Evolutionary conservation across 2,888 invertebrate genomes (phyloP), one percentile per base, ranked within the genome.

Genomic region (Altica lythri): DNA sequence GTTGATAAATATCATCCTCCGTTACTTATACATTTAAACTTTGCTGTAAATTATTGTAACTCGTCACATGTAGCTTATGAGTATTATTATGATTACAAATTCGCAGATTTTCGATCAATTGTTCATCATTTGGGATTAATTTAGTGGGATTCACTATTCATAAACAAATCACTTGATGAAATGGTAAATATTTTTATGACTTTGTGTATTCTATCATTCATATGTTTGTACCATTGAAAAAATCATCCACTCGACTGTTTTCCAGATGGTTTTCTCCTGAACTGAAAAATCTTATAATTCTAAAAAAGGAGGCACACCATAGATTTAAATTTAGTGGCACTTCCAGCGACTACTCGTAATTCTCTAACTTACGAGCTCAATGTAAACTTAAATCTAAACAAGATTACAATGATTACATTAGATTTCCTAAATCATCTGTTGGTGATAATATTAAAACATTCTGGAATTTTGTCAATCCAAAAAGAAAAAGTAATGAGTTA

Each of bases 311-410:
- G 25, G 25, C 25, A 6, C 25, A 30, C 30, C 30, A 5, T 30
- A 30, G 12, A 12, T 30, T 30, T 30, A 30, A 30, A 30, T 30
- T 12, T 12, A 30, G 5, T 10, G 12, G 30, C 4, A 4, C 30
- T 30, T 9, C 30, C n/a, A 12, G 10, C 4, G 30, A 30, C 12
- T 30, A 30, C 12, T 4, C n/a, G 30, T 6, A 6, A 12, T 30
- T 30, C 12, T 30, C 30, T 30, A 12, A 6, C n/a, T 30, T 30
- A 4, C 30, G 4, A 4, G 4, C 30, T 30, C 30, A 30, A 12
- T 30, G 30, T 30, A 30, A 30, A 30, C 10, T 30, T 10, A 30
- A 30, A 30, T 30, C 30, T 30, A 30, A 30, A 30, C n/a, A 10
- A 4, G 30, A 30, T 30, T 6, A 30, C 30, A 30, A 12, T 30